phyloP scores from a whole-genome alignment of 2,888 invertebrate species.

The Zaprionus obscuricornis region DNA sequence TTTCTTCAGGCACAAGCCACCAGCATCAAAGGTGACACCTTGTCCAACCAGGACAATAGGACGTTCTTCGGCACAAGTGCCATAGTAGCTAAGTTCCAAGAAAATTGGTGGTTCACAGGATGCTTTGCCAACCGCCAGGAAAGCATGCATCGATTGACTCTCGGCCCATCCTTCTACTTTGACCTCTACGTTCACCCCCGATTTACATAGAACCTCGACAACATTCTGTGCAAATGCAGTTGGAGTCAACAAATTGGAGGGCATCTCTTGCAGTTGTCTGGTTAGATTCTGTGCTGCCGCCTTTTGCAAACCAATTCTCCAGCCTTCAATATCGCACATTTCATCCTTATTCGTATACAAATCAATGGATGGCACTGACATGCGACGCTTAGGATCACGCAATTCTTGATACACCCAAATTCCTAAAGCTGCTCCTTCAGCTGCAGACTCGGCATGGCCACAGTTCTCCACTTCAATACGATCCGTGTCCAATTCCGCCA shows the following conservation, averaged over 20 bases:
- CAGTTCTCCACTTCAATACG: slow-evolving; percentile 89
- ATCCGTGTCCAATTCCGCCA: slow-evolving; percentile 85
- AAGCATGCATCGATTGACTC: slow-evolving; percentile 91
- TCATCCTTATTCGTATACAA: slow-evolving; percentile 86
- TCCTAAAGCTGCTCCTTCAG: slow-evolving; percentile 89
- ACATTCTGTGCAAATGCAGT: slow-evolving; percentile 90
- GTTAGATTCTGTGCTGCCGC: slow-evolving; percentile 92
- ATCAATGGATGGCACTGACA: slow-evolving; percentile 76
- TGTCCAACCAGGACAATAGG: slow-evolving; percentile 90
- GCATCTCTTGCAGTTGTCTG: slow-evolving; percentile 90
- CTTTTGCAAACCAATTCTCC: slow-evolving; percentile 89
- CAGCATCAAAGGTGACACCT: slow-evolving; percentile 88
- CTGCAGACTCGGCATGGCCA: slow-evolving; percentile 89
- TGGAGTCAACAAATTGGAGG: slow-evolving; percentile 91
- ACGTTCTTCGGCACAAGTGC: slow-evolving; percentile 85
- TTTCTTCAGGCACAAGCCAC: slow-evolving; percentile 89
- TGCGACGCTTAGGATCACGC: slow-evolving; percentile 68
- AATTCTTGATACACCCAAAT: slow-evolving; percentile 88
- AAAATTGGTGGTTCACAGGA: slow-evolving; percentile 91
- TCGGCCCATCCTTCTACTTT: slow-evolving; percentile 88
- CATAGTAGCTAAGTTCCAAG: slow-evolving; percentile 90
- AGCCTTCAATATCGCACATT: slow-evolving; percentile 88
- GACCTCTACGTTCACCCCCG: slow-evolving; percentile 81
- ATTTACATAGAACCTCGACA: slow-evolving; percentile 80
- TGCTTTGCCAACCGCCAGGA: slow-evolving; percentile 90